Evolutionary conservation across 2,797 vertebrate genomes (phyloP), one percentile per base, ranked within the genome.

Genomic region (Arrhamphus sclerolepis): DNA sequence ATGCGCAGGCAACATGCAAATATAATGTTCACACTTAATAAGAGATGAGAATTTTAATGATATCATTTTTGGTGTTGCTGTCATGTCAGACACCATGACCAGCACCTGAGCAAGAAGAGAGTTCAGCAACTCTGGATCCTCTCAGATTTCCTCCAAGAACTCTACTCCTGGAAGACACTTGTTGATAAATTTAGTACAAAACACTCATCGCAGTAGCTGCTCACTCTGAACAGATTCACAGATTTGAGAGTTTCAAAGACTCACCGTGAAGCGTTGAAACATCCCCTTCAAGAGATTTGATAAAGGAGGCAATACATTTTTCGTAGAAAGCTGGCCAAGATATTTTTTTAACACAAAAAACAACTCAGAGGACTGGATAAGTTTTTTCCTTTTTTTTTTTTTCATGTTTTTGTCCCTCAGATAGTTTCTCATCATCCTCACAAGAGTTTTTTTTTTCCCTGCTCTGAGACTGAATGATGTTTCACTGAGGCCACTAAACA

Each of bases 91-190:
- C n/a, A n/a, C n/a, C n/a, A n/a, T n/a, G n/a, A 54, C 13, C 13
- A 22, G 31, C 56, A 50, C 26, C 28, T 61, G 18, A 69, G 58
- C 46, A 58, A 56, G 26, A 56, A 18, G 7, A 61, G 20, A 22
- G 62, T 52, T 19, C 51, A 44, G 48, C 51, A 59, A 21, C 69
- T 40, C 40, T 28, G 7, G 40, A 59, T 49, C 66, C 60, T 87
- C 84, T 89, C 88, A 80, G 44, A 78, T 90, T 87, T 88, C 89
- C 62, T 86, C 82, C 70, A 52, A 80, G 89, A 66, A 80, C 57
- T 61, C 48, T 5, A 11, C 85, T 90, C 86, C 80, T 14, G 87
- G 89, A 87, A 89, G 62, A 50, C 1, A 17, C 70, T 71, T 41
- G 78, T 56, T 80, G 81, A 69, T 86, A 81, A 84, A 72, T 85